A percentile compares a stretch with the other conserved stretches of the same genome.
Evolutionary conservation across 2,797 vertebrate genomes (phyloP).

Genomic region (Peromyscus aztecus): DNA sequence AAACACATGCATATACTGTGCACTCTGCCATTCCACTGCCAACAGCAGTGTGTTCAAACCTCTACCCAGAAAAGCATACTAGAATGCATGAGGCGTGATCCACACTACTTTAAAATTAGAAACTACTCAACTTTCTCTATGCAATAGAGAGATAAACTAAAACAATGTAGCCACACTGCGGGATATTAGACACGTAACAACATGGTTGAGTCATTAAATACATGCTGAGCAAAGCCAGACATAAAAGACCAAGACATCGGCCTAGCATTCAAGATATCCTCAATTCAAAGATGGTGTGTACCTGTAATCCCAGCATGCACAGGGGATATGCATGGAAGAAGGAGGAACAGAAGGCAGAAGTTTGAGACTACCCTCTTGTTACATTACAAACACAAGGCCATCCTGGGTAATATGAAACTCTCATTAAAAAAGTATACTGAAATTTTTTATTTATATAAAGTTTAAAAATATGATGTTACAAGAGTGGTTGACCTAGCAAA

Average conservation of each 20-base stretch:
- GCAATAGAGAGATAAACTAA: not conserved
- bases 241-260: not conserved
- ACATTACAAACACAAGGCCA: not conserved
- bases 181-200: not conserved
- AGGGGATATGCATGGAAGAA: not conserved
- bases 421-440: not conserved
- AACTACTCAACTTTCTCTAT: not conserved
- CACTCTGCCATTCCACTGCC: not conserved
- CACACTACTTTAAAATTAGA: not conserved
- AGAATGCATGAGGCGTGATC: not conserved
- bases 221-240: not conserved
- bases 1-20: not conserved
- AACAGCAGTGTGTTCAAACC: not conserved
- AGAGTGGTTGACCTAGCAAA: not conserved
- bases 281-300: not conserved
- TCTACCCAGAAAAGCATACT: not conserved
- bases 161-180: not conserved
- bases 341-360: not conserved
- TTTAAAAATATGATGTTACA: not conserved
- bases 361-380: not conserved
- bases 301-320: not conserved
- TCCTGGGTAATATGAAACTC: not conserved
- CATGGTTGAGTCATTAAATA: not conserved
- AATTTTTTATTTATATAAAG: not conserved
- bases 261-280: not conserved